Conservation (phyloP, 2,797 vertebrate species). For the Sorex maritimensis region DNA sequence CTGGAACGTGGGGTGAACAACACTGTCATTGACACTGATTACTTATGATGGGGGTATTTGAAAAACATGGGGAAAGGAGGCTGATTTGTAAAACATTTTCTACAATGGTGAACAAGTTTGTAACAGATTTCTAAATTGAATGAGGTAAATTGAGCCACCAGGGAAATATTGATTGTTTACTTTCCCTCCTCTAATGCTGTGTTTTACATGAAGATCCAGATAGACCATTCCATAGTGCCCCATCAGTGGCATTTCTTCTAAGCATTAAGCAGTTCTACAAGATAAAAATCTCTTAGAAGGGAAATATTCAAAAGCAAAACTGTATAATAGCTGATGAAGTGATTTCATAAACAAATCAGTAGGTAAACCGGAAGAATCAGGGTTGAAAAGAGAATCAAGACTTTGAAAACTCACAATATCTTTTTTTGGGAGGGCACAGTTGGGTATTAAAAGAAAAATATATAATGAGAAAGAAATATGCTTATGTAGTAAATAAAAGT, state of each 20-base stretch:
- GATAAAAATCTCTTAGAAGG: conserved; percentile 62
- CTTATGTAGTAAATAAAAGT: conserved; percentile 20
- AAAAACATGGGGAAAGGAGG: conserved; percentile 70
- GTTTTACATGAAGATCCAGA: background rate
- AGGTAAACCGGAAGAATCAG: conserved; percentile 40
- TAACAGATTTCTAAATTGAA: conserved; percentile 53
- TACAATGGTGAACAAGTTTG: background rate
- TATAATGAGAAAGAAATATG: background rate
- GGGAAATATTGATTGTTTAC: conserved; percentile 58
- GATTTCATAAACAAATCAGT: conserved; percentile 36
- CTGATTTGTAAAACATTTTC: conserved; percentile 70
- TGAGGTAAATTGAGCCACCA: conserved; percentile 27
- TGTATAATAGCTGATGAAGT: background rate
- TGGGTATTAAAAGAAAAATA: background rate
- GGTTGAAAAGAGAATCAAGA: background rate
- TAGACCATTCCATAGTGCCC: background rate
- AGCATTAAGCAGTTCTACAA: conserved; percentile 59
- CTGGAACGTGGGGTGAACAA: background rate
- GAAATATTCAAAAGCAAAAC: conserved; percentile 65
- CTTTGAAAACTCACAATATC: background rate
- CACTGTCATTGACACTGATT: conserved; percentile 83
- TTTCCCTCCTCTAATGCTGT: background rate
- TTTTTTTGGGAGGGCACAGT: background rate
- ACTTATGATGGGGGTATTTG: conserved; percentile 82
- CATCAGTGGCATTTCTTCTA: conserved; percentile 61